Evolutionary conservation across 2,888 invertebrate species (phyloP).

Genomic region (Noctua pronuba): DNA sequence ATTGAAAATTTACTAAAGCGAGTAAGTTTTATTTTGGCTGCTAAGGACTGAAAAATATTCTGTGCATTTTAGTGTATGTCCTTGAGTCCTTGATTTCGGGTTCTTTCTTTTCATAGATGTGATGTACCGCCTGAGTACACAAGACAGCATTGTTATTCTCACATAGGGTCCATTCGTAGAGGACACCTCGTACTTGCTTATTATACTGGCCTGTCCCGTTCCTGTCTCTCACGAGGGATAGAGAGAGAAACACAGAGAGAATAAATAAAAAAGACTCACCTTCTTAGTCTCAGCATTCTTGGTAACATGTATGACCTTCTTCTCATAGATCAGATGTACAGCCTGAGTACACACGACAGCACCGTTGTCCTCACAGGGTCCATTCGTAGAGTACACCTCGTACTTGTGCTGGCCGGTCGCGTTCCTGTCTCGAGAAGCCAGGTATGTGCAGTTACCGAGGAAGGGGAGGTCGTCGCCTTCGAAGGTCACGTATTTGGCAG

Average conservation of each 20-base stretch:
- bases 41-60: too few relatives aligned
- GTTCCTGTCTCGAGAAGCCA: constrained; percentile 92
- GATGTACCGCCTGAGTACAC: constrained; percentile 93
- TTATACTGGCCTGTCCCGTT: constrained; percentile 89
- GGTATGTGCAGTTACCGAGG: constrained; percentile 96
- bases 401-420: constrained; percentile 89
- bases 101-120: constrained; percentile 91
- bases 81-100: too few relatives aligned
- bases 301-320: constrained; percentile 91
- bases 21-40: too few relatives aligned
- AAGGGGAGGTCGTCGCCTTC: constrained; percentile 95
- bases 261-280: constrained; percentile 68
- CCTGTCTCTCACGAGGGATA: constrained; percentile 85
- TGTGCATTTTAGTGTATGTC: too few relatives aligned
- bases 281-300: constrained; percentile 81
- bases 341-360: constrained; percentile 92
- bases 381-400: constrained; percentile 93
- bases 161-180: constrained; percentile 93
- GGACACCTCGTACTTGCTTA: constrained; percentile 91
- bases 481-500: constrained; percentile 95
- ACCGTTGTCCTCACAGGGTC: constrained; percentile 91
- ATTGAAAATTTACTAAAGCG: too few relatives aligned
- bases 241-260: too few relatives aligned
- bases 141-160: constrained; percentile 87
- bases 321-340: constrained; percentile 92